Conservation (phyloP, 2,888 invertebrate species). For the Drosophila nigricruria region DNA sequence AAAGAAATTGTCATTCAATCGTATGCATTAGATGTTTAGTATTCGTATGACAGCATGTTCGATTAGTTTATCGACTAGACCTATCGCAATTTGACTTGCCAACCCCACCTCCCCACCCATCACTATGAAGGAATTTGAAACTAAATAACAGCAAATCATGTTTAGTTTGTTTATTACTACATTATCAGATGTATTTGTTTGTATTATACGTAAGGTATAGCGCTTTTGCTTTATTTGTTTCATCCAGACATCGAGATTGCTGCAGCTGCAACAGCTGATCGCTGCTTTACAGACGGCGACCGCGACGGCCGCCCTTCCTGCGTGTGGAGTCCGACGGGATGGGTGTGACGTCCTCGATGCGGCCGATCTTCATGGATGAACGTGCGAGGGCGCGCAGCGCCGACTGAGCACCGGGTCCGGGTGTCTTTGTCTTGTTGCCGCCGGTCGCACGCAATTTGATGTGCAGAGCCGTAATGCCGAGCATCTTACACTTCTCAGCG, state of each 20-base stretch:
- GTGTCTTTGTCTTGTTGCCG: conserved; percentile 99
- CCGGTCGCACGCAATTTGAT: conserved; percentile 99
- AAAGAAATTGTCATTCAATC: neutral
- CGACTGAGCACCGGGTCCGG: conserved; percentile 99
- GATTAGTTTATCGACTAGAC: neutral
- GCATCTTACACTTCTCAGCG: conserved; percentile 98
- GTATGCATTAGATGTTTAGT: too few species aligned
- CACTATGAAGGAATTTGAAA: neutral
- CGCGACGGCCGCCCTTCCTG: conserved; percentile 99
- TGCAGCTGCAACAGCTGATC: conserved; percentile 9
- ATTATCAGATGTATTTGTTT: conserved; percentile 43
- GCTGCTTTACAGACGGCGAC: conserved; percentile 95
- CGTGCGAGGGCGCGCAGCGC: conserved; percentile 99
- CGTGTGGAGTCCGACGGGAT: conserved; percentile 99
- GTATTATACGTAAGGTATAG: conserved; percentile 25
- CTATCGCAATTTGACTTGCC: neutral
- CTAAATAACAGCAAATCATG: neutral
- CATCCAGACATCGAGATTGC: conserved; percentile 4
- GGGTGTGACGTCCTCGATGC: conserved; percentile 99
- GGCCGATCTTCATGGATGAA: conserved; percentile 99
- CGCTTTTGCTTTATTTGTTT: conserved; percentile 13
- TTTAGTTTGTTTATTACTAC: conserved; percentile 52
- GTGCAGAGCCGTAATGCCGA: conserved; percentile 99
- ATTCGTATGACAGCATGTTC: neutral
- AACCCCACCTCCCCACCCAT: too few species aligned